Evolutionary conservation across 2,888 invertebrate species (phyloP).

Genomic region (Aquatica leii): DNA sequence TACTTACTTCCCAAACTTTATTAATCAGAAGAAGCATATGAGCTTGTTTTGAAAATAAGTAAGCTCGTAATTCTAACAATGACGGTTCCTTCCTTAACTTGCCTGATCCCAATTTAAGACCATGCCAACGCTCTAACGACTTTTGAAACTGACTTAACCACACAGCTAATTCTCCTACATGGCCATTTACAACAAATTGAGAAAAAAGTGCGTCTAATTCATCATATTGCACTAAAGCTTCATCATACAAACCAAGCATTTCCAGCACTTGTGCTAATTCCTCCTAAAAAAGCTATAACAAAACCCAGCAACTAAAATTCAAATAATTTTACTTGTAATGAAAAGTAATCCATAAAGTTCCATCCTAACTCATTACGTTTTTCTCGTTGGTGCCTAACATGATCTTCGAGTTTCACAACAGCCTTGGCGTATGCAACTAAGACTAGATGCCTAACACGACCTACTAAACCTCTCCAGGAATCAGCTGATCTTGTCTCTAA

Average conservation of each 20-base stretch:
- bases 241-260: constrained; percentile 92
- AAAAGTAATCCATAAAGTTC: constrained; percentile 95
- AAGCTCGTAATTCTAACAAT: constrained; percentile 89
- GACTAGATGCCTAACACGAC: constrained; percentile 82
- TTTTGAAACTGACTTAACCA: constrained; percentile 86
- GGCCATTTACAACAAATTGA: constrained; percentile 95
- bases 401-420: constrained; percentile 86
- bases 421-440: constrained; percentile 88
- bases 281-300: constrained; percentile 69
- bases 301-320: constrained; percentile 1
- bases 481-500: constrained; percentile 89
- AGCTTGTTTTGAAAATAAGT: constrained; percentile 92
- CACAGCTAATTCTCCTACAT: constrained; percentile 80
- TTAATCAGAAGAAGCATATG: constrained; percentile 78
- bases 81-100: constrained; percentile 74
- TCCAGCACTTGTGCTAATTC: constrained; percentile 94
- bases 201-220: constrained; percentile 96
- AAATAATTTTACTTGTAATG: constrained; percentile 74
- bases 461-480: constrained; percentile 87
- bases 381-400: constrained; percentile 89
- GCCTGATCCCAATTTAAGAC: constrained; percentile 71
- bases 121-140: constrained; percentile 84
- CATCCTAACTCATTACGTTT: constrained; percentile 89
- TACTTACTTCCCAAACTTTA: constrained; percentile 81
- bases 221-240: constrained; percentile 95